These are phyloP conservation scores for Perodicticus potto DNA, from an alignment of 2,797 vertebrate species.

Conservation along the genomic window DNA sequence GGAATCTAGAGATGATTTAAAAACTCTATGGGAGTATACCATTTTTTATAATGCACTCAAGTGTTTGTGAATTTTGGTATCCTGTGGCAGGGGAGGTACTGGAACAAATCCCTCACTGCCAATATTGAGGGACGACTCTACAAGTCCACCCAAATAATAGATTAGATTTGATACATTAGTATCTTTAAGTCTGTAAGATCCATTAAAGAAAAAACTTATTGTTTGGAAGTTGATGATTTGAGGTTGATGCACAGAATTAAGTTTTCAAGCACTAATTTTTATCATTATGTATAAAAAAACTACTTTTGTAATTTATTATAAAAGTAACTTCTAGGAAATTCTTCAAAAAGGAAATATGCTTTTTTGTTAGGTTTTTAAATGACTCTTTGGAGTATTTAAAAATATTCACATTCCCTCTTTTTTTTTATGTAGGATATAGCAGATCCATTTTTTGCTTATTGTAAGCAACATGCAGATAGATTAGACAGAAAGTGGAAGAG, in stretches of 20 bases:
- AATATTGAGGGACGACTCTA: neutral
- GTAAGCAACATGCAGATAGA: constrained; percentile 99
- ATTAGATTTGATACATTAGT: constrained; percentile 11
- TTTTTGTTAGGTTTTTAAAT: constrained; percentile 9
- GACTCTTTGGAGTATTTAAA: neutral
- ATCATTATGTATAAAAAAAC: constrained; percentile 6
- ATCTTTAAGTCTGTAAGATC: constrained; percentile 1
- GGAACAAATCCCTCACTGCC: neutral
- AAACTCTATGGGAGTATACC: neutral
- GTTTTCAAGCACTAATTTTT: constrained; percentile 53
- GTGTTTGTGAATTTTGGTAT: neutral
- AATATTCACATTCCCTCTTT: neutral
- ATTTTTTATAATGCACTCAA: neutral
- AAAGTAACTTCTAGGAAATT: neutral
- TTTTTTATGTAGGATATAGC: constrained; percentile 94
- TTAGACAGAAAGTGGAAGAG: constrained; percentile 99
- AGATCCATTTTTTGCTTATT: constrained; percentile 99
- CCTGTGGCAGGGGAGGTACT: neutral
- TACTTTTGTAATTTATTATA: constrained; percentile 56
- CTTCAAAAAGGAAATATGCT: constrained; percentile 30
- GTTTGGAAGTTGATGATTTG: constrained; percentile 18
- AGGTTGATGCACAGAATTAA: neutral
- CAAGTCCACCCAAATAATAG: neutral
- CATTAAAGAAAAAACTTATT: constrained; percentile 34
- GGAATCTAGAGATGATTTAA: neutral